phyloP scores from a whole-genome alignment of 2,113 vertebrate genomes.

The Nerophis lumbriciformis region DNA sequence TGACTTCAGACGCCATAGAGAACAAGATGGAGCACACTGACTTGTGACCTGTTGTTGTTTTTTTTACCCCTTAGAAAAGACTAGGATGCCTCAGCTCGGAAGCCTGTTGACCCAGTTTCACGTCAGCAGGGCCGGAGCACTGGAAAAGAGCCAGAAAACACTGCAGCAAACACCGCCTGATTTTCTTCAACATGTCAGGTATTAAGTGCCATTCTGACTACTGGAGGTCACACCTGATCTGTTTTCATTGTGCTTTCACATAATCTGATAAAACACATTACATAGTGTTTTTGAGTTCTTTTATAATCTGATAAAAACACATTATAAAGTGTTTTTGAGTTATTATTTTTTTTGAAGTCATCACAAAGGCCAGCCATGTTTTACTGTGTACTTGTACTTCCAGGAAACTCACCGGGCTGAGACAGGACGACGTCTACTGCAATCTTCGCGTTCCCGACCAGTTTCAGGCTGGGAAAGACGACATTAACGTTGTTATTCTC shows the following conservation, averaged over 20 bases:
- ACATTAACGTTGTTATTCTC: slow-evolving; percentile 69
- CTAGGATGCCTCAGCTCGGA: slow-evolving; percentile 56
- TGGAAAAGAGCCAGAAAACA: slow-evolving; percentile 33
- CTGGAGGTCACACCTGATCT: neutral
- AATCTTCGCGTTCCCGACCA: slow-evolving; percentile 66
- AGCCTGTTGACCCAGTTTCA: slow-evolving; percentile 52
- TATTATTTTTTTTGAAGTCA: too few relatives aligned
- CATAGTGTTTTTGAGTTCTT: too few relatives aligned
- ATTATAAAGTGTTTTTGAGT: neutral
- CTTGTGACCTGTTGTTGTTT: too few relatives aligned
- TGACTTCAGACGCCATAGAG: too few relatives aligned
- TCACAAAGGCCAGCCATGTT: neutral
- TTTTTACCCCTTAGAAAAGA: neutral
- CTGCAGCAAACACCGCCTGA: slow-evolving; percentile 47
- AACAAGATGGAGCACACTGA: too few relatives aligned
- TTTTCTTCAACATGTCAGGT: slow-evolving; percentile 56
- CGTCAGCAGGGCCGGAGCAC: slow-evolving; percentile 22
- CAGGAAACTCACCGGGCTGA: slow-evolving; percentile 63
- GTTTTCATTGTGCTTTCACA: too few relatives aligned
- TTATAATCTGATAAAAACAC: neutral
- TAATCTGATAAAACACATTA: too few relatives aligned
- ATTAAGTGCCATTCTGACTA: neutral
- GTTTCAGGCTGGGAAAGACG: slow-evolving; percentile 54
- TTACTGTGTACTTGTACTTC: neutral
- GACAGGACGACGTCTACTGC: slow-evolving; percentile 65